Base-by-base conservation (phyloP, 2,888 invertebrate species). In the Pediacus dermestoides region DNA sequence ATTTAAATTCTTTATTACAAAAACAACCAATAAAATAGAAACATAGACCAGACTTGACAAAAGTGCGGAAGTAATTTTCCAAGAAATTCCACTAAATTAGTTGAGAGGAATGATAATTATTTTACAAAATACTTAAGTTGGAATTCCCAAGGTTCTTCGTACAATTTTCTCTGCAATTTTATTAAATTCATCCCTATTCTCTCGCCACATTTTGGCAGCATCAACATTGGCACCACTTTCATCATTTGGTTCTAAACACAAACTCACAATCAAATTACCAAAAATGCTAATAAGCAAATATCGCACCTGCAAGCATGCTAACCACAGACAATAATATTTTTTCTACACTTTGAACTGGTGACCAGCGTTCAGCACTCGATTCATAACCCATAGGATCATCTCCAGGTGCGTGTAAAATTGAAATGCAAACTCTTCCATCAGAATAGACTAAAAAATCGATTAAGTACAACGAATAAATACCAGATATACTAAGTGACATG, bases 341-440 rank as follows among this genome's bases (percentile, higher is more conserved):
- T 69, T 99, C 99, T 1, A 99, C 96, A 69, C 96, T 96, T 70
- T 99, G 99, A 1, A 99, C 99, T 0, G 99, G 99, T 57, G 95
- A 96, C 99, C 99, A 99, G 46, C 99, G 77, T 69, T 99, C 97
- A 2, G 95, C 90, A 62, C 94, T 93, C 36, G 91, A 88, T 70
- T 99, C 99, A 58, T 99, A 99, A n/a, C 96, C 96, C 88, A 96
- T 95, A 0, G 99, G 99, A 72, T 99, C 99, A 70, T 99, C 97
- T 1, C 99, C 99, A 0, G 99, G 99, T 0, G 97, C 94, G 70
- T 99, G 99, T 11, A 99, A 75, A 64, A 99, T 99, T 35, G 96
- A 96, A 68, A 99, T 99, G 69, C 99, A 99, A 2, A 99, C 97
- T 62, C 95, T 75, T 0, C 99, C 99, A 75, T 99, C 99, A 1